Evolutionary conservation across 2,888 invertebrate genomes (phyloP).

Genomic region (Limnephilus auricula): DNA sequence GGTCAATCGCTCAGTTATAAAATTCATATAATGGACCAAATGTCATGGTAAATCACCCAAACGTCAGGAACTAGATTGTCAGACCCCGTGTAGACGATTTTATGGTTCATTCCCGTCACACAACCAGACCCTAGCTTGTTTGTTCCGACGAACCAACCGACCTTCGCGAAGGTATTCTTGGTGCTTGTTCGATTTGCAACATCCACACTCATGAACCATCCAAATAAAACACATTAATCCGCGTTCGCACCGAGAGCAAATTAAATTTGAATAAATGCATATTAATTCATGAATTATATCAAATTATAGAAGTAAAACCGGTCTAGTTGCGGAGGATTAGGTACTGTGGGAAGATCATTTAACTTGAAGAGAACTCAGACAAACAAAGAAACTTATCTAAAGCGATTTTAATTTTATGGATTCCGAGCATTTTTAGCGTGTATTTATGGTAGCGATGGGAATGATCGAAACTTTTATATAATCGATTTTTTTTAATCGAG

Average conservation of each 20-base stretch:
- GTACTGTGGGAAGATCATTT: neutral
- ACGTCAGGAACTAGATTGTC: neutral
- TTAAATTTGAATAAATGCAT: neutral
- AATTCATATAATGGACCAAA: no score
- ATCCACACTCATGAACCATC: neutral
- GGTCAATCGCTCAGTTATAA: no score
- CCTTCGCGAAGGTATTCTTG: neutral
- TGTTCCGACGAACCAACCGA: neutral
- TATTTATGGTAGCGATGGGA: no score
- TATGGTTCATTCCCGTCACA: neutral
- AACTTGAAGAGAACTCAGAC: neutral
- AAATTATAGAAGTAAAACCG: neutral
- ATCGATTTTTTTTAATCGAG: no score
- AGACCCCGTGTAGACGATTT: neutral
- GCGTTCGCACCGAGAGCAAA: neutral
- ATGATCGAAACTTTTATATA: no score
- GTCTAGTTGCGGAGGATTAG: neutral
- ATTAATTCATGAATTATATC: neutral
- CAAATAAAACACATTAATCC: neutral
- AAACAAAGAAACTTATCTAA: neutral
- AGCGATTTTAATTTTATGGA: no score
- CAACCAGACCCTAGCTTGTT: neutral
- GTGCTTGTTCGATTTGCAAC: neutral
- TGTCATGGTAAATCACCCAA: no score
- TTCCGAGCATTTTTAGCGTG: no score